Evolutionary conservation across 2,113 vertebrate species (phyloP), one percentile per base, ranked within the genome.

Genomic region (Python bivittatus): DNA sequence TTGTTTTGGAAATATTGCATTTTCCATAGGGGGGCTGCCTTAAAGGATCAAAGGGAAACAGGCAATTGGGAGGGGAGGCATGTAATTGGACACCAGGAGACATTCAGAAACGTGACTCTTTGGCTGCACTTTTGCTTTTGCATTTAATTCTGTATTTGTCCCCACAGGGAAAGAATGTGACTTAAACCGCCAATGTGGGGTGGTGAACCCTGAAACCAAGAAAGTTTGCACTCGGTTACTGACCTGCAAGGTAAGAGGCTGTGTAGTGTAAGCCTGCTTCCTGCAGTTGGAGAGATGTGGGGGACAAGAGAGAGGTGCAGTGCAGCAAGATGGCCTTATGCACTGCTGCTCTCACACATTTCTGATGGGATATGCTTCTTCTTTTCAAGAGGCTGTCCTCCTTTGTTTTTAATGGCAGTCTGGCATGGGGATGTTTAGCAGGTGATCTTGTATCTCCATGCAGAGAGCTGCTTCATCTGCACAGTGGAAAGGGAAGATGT

Each of bases 171-270:
- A 99, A 97, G 98, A 99, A 96, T 99, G 98, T 53, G 98, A 99
- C 97, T 97, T 99, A 96, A 99, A 99, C 97, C 98, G 98, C 95
- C 99, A 99, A 97, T 99, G 99, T 61, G 99, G 98, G 8, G 99
- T 99, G 90, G 96, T 99, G 88, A 99, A 99, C 96, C 98, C 98
- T 0, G 99, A 99, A 95, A 98, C 98, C 97, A 98, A 99, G 97
- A 99, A 99, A 96, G 98, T 99, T 95, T 99, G 99, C 96, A 99
- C 99, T n/a, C 98, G 99, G 72, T 97, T 99, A 94, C 97, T 99
- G 91, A 99, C 99, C 88, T 99, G 99, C 98, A 99, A 99, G 97
- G 99, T 99, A 98, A 97, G 1, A 23, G 6, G 6, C 72, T 60
- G 42, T 25, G n/a, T 23, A 8, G 4, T 56, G 86, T 22, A 42